These are phyloP conservation scores for Centroberyx gerrardi DNA, from an alignment of 2,797 vertebrate genomes.

Conservation along the genomic window DNA sequence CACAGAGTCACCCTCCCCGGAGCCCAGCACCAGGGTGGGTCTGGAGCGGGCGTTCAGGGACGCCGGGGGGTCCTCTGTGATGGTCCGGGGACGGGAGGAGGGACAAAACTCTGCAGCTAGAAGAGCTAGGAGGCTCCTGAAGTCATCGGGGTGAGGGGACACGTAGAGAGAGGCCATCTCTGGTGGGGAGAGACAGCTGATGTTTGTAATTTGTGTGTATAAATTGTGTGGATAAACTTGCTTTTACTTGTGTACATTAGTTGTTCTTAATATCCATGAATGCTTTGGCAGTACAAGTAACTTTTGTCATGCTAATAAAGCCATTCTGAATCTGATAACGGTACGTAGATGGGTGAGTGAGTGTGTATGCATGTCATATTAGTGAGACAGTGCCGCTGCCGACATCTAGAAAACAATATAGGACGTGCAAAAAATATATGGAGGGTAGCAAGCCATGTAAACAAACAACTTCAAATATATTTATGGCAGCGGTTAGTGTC, in stretches of 20 bases:
- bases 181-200: slow-evolving; percentile 45
- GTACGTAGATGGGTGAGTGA: neutral
- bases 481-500: neutral
- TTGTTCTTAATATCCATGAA: neutral
- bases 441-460: neutral
- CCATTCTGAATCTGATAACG: neutral
- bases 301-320: neutral
- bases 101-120: slow-evolving; percentile 86
- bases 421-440: neutral
- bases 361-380: slow-evolving; percentile 1
- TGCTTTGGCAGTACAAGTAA: neutral
- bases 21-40: slow-evolving; percentile 76
- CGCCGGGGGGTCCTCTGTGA: slow-evolving; percentile 80
- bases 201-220: neutral
- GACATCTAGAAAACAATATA: neutral
- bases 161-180: slow-evolving; percentile 89
- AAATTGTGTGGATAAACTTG: neutral
- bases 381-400: neutral
- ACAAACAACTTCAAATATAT: neutral
- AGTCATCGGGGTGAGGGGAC: slow-evolving; percentile 89
- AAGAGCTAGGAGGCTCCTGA: slow-evolving; percentile 89
- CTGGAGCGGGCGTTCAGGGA: slow-evolving; percentile 69
- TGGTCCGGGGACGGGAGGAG: slow-evolving; percentile 55
- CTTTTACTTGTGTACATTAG: neutral
- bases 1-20: slow-evolving; percentile 50